Evolutionary conservation across 2,888 invertebrate genomes (phyloP), one percentile per base, ranked within the genome.

Genomic region (Stratiomys singularior): DNA sequence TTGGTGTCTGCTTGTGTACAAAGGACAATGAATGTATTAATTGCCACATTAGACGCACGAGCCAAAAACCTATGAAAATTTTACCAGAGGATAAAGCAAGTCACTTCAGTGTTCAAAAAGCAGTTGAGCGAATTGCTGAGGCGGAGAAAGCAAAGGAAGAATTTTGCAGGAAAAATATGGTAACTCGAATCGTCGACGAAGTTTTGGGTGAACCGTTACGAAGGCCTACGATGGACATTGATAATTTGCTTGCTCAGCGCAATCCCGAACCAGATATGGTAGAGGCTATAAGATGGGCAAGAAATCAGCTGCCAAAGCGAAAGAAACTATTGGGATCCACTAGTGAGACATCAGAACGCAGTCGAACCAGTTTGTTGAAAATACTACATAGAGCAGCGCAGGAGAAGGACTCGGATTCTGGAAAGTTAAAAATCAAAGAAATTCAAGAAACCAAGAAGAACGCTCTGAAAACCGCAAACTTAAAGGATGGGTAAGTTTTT

Each of bases 21-120:
- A n/a, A 9, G 1, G 7, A 23, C 2, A 71, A 71, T n/a, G 71
- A 71, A 52, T 71, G 71, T 46, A 71, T 71, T 25, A 71, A 71
- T 71, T 71, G 71, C 15, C 71, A 71, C 9, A 47, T 71, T 7
- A 46, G 71, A 25, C 71, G 27, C 1, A 25, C 47, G 13, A 71
- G 47, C 15, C 25, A n/a, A 2, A 71, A 47, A 25, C 47, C 46
- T 13, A 15, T 44, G 0, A 15, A 27, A 15, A 25, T 1, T 11
- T 15, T 25, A 13, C 11, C 18, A 23, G n/a, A 13, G 11, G 13
- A 71, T 52, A 27, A 47, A 13, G n/a, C 27, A 1, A 71, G 47
- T 71, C 47, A 9, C 4, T 23, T 71, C 15, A 1, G 13, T 25
- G 47, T n/a, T 3, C 52, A 71, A 52, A 71, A 71, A 25, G 71